Base-by-base conservation (phyloP, 2,888 invertebrate genomes). In the Caenorhabditis angaria region DNA sequence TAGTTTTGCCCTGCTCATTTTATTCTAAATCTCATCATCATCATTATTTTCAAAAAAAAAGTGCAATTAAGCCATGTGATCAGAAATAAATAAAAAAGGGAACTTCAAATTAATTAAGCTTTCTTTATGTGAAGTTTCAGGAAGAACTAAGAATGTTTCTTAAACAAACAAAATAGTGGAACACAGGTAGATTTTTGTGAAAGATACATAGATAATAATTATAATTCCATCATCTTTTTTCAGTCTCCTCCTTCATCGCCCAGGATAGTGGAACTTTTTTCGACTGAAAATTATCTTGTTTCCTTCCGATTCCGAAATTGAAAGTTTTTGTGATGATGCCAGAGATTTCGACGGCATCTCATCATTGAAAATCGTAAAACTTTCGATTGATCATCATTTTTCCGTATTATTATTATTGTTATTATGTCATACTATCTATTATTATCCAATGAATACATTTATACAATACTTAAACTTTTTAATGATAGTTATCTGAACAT, bases 171-270 rank as follows among this genome's bases (percentile, higher is more conserved):
- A 14, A 41, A 41, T 41, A 41, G 41, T 41, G 41, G 41, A 41
- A 41, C 41, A 41, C 41, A 18, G 41, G 41, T 41, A 41, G 41
- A 41, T 41, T 41, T 41, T 41, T 18, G 14, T 41, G 41, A 41
- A 41, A 41, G 41, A n/a, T n/a, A n/a, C n/a, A n/a, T n/a, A n/a
- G n/a, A 41, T 41, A 41, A 41, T 41, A 41, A 41, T 41, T 41
- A 41, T 41, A 41, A 41, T 41, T 41, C 18, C 41, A 18, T 32
- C 32, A 18, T 41, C 18, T 41, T 41, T 41, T 6, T 18, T 41
- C 18, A 12, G 10, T 14, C 41, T 12, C 14, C 14, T 41, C 14
- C 18, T 14, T 41, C 41, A 18, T 18, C 18, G 10, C 18, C 41
- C 41, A 41, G 41, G 41, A 41, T 41, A 41, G 41, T 41, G 41